Base-by-base conservation (phyloP, 2,113 vertebrate genomes). In the Triplophysa dalaica region DNA sequence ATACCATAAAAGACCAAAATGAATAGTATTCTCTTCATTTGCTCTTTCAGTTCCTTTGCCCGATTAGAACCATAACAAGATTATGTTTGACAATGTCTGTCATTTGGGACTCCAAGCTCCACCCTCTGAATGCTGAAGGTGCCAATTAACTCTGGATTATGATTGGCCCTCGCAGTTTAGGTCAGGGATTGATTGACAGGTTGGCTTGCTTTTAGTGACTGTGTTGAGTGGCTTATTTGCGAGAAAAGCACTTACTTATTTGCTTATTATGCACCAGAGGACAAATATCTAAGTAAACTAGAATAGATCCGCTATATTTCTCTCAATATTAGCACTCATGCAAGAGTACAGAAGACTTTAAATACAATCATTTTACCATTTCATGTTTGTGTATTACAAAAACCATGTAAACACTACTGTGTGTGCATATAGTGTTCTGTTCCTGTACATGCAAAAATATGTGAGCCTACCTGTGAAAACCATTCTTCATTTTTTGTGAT, bases 121-220 rank as follows among this genome's bases (percentile, higher is more conserved):
- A 83, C 84, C 88, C 82, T 75, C 76, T 90, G 90, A 92, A 90
- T 89, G 79, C 84, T 16, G 74, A 84, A 91, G 88, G 89, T 89
- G 90, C 90, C 91, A 93, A 92, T 93, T 92, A 92, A 90, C 89
- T 89, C 85, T 89, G 90, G 91, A 93, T 93, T 93, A 93, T 50
- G 86, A 79, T 89, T 88, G 90, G 88, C 88, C 83, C 86, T 83
- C 84, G 87, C 75, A 84, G 87, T 19, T 48, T 60, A 86, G 91
- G 89, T 91, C 89, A 91, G 65, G 38, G 89, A 85, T 86, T 64
- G 70, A 75, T 43, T 52, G 76, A 79, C 21, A 85, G 86, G 86
- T 89, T 88, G 87, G 88, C 89, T 88, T 85, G 80, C 75, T 85
- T 85, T 87, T 87, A 90, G 86, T 78, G 67, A 76, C 21, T 76